These are phyloP conservation scores for Lycodopsis pacificus DNA, from an alignment of 2,797 vertebrate species.

Conservation along the genomic window DNA sequence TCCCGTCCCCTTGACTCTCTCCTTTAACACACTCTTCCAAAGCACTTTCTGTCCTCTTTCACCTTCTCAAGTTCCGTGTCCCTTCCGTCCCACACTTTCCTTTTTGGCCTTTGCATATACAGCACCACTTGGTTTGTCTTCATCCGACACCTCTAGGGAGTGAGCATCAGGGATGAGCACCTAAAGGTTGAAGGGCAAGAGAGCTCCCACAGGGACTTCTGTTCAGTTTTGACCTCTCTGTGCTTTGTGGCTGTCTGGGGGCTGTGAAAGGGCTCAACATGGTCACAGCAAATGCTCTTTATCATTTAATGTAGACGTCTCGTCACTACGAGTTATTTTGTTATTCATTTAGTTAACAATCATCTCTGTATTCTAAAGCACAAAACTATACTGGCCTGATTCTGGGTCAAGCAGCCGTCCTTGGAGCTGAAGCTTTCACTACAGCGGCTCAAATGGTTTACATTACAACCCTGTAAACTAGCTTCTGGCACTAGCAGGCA, in stretches of 20 bases:
- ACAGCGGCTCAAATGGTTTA: conserved; percentile 18
- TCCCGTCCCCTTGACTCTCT: conserved; percentile 45
- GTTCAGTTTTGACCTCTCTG: conserved; percentile 66
- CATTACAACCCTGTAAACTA: conserved; percentile 27
- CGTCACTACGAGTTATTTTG: background rate
- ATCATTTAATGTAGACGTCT: conserved; percentile 26
- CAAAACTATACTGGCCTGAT: background rate
- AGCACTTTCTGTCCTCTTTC: conserved; percentile 74
- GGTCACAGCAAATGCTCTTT: conserved; percentile 20
- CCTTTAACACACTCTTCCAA: conserved; percentile 62
- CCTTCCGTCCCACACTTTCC: conserved; percentile 44
- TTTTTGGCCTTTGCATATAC: conserved; percentile 70
- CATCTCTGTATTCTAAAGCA: background rate
- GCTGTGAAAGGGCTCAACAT: conserved; percentile 22
- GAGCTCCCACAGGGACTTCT: conserved; percentile 67
- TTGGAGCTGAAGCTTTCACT: conserved; percentile 15
- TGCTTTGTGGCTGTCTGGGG: conserved; percentile 49
- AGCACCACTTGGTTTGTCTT: conserved; percentile 60
- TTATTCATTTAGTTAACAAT: background rate
- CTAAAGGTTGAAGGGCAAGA: conserved; percentile 70
- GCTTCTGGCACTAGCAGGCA: conserved; percentile 6
- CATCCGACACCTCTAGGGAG: conserved; percentile 71
- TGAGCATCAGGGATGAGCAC: conserved; percentile 74
- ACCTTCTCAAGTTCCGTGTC: conserved; percentile 74
- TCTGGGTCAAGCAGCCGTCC: background rate